Base-by-base conservation (phyloP, 2,113 vertebrate species). In the Nothocercus nigrocapillus region DNA sequence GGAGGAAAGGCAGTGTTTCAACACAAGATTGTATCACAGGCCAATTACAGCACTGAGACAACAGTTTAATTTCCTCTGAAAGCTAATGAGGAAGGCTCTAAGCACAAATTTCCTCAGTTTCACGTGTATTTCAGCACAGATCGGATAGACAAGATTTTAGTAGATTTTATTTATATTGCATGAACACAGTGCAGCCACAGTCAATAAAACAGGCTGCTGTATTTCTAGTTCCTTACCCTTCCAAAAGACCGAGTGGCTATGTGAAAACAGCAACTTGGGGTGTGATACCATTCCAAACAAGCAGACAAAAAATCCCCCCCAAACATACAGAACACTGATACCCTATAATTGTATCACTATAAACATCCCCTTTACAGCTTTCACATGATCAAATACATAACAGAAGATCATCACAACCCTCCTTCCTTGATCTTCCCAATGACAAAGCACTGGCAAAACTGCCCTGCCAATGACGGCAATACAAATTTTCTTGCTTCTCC, bases 11-110 rank as follows among this genome's bases (percentile, higher is more conserved):
- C 76, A 81, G 47, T 38, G 38, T 95, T 96, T 95, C 88, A 96
- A 81, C 73, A 40, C 20, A n/a, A 86, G 92, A 95, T 95, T 1
- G 0, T 91, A 91, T 91, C 36, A 0, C 58, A 49, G 38, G 68
- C 59, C 82, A 94, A 78, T 83, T 90, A 93, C 79, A 90, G 73
- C 42, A 66, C 56, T n/a, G 88, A 91, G 79, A 88, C 61, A 93
- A 85, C 11, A 81, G 66, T 15, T 62, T 88, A 21, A 92, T 86
- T 93, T 95, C 82, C 83, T 94, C 92, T 64, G 95, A 67, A 82
- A 94, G 80, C 21, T 81, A 68, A 75, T 1, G 4, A 82, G 58
- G 62, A 94, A 92, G 49, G 44, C 30, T 49, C 49, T 13, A 11
- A 85, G 79, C 88, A 88, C 17, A 78, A 74, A 32, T 3, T 73